phyloP scores from a whole-genome alignment of 1,140 invertebrate species.

The Hyles vespertilio region DNA sequence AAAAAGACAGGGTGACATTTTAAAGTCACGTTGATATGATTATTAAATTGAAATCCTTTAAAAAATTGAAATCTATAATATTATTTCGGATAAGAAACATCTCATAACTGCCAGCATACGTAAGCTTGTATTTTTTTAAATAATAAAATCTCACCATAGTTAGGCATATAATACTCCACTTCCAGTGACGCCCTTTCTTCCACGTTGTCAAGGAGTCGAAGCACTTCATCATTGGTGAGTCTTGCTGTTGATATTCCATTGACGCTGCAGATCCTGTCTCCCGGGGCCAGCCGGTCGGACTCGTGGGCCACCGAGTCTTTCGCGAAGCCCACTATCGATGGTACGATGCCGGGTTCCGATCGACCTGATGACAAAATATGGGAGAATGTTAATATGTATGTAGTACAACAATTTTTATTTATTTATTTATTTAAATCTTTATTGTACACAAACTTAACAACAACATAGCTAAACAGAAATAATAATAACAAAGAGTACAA shows the following conservation, averaged over 20 bases:
- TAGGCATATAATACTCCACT: conserved; percentile 89
- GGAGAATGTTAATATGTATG: neutral
- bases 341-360: conserved; percentile 69
- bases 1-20: no score
- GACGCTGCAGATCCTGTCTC: conserved; percentile 86
- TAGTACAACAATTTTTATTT: no score
- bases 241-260: conserved; percentile 86
- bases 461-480: no score
- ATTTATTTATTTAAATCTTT: no score
- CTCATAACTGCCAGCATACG: no score
- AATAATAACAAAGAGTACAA: no score
- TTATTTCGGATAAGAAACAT: no score
- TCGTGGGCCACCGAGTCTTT: conserved; percentile 68
- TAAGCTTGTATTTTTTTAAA: no score
- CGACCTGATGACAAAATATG: conserved; percentile 53
- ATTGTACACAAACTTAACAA: no score
- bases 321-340: conserved; percentile 68
- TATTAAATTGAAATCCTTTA: no score
- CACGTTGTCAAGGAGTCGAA: conserved; percentile 85
- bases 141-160: conserved; percentile 78
- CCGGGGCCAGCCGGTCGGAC: conserved; percentile 77
- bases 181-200: conserved; percentile 84
- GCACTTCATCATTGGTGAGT: conserved; percentile 88
- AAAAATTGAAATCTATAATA: no score
- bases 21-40: no score